Evolutionary conservation across 2,113 vertebrate genomes (phyloP), one percentile per base, ranked within the genome.

Genomic region (Crotalus horridus): DNA sequence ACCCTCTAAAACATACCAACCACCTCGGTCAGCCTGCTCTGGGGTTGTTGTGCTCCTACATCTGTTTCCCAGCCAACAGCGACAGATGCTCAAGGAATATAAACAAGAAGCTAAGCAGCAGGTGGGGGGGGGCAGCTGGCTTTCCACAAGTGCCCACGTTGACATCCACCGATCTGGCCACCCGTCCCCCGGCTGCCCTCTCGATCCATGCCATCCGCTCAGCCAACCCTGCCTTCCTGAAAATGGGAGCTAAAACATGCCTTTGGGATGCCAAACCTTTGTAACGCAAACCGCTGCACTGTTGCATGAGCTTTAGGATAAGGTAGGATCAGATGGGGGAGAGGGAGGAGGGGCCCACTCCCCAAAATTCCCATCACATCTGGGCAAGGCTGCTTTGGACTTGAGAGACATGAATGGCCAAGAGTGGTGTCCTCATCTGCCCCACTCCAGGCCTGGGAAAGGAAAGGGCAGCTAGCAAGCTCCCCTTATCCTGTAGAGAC

Each of bases 11-110:
- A 2, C 58, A 15, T 10, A 4, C 12, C 12, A 15, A 43, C 24
- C 24, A 51, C 4, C 55, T 54, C 4, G 55, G 69, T n/a, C 74
- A 20, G 29, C 4, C 12, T 48, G 69, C 92, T 24, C 13, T 1
- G 4, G 0, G 20, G 90, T 1, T 89, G 94, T 90, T 64, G 91
- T 88, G 95, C 94, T 95, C 93, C 39, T n/a, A 94, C 93, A 95
- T 94, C 95, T 53, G 96, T 96, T 96, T 96, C 95, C 95, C 95
- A 91, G 96, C 95, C 96, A 95, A 96, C 96, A 96, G 87, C 90
- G 95, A 93, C 96, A 96, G 97, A 92, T 97, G 96, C 95, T 95
- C 55, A 92, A 96, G 95, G 94, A 96, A 95, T 96, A 96, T 9
- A 94, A 95, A 96, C 95, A 97, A n/a, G 96, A 96, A 95, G 96